phyloP scores from a whole-genome alignment of 2,888 invertebrate species.

The Podabrus alpinus region DNA sequence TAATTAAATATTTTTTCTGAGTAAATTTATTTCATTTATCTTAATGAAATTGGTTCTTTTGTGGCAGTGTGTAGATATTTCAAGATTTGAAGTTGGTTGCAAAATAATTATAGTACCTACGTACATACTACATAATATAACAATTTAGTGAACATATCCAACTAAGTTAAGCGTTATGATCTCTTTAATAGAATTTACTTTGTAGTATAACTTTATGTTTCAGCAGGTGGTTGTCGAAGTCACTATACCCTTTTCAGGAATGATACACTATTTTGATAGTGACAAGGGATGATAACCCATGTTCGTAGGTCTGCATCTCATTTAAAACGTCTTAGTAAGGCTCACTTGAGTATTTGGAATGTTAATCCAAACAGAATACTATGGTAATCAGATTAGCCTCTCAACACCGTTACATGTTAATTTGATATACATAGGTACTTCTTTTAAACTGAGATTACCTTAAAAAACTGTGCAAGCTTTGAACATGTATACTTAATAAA shows the following conservation, averaged over 20 bases:
- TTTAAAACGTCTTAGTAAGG: conserved; percentile 21
- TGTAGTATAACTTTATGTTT: conserved; percentile 8
- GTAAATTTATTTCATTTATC: not conserved
- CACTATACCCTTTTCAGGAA: conserved; percentile 15
- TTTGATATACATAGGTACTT: conserved; percentile 8
- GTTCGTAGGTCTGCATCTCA: conserved; percentile 20
- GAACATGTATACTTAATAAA: not conserved
- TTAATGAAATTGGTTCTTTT: not conserved
- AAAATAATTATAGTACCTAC: not conserved
- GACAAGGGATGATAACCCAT: conserved; percentile 27
- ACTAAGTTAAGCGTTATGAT: not conserved
- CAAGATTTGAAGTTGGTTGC: not conserved
- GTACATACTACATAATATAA: too few species aligned
- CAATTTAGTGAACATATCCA: not conserved
- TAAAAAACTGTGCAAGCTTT: not conserved
- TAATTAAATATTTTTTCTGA: not conserved
- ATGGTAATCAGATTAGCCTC: conserved; percentile 24
- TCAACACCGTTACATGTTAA: conserved; percentile 22
- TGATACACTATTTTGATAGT: conserved; percentile 24
- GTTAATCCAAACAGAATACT: conserved; percentile 25
- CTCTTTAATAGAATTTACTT: conserved; percentile 5
- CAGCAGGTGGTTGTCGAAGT: conserved; percentile 17
- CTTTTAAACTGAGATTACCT: not conserved
- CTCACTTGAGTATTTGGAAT: conserved; percentile 20
- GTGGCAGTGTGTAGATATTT: not conserved